A percentile compares a stretch with the other conserved stretches of the same genome.
These are phyloP conservation scores for Rhopalosiphum padi DNA, from an alignment of 1,140 invertebrate genomes.

Conservation along the genomic window DNA sequence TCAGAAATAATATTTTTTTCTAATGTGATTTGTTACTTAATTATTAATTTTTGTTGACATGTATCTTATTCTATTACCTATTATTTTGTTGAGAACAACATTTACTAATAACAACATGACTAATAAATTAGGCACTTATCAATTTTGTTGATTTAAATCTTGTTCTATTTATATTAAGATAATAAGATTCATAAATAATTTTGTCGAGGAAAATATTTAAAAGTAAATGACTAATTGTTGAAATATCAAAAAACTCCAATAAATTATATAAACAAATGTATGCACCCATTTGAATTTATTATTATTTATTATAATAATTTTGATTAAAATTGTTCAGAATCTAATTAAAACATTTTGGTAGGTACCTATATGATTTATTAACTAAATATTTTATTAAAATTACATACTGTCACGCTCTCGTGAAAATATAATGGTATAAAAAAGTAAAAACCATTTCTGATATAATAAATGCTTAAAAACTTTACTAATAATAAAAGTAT, in stretches of 20 bases:
- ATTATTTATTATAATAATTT: neutral
- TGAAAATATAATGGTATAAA: neutral
- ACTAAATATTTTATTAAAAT: neutral
- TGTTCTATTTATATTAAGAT: neutral
- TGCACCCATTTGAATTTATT: neutral
- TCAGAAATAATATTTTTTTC: neutral
- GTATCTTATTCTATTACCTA: neutral
- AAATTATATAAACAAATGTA: neutral
- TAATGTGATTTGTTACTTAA: neutral
- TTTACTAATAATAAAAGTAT: conserved; percentile 25
- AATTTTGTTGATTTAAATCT: neutral
- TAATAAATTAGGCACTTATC: neutral
- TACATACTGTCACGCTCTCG: neutral
- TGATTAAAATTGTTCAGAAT: neutral
- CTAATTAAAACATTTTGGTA: neutral
- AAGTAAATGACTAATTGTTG: neutral
- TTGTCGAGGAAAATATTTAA: neutral
- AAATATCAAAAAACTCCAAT: neutral
- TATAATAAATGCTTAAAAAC: conserved; percentile 5
- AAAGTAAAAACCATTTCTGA: neutral
- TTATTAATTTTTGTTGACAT: too few relatives aligned
- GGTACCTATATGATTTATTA: neutral
- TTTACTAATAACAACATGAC: neutral
- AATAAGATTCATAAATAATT: neutral
- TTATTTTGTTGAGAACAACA: neutral